A percentile compares a stretch with the other conserved stretches of the same genome.
Conservation (phyloP, 1,140 invertebrate genomes). For the Semibalanus balanoides region DNA sequence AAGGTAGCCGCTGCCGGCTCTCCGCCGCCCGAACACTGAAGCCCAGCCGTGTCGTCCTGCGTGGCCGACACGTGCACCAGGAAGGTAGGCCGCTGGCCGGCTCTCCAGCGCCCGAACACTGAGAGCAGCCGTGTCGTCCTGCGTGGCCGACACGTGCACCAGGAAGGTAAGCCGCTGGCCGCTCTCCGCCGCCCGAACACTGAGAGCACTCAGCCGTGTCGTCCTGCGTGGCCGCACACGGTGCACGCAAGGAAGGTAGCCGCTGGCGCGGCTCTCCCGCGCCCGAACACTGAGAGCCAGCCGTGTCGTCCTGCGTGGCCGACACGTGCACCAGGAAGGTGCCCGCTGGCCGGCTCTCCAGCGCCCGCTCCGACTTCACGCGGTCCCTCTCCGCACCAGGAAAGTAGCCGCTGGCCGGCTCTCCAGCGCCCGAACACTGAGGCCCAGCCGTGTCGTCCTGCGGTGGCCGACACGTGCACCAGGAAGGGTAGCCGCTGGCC, state of each 20-base stretch:
- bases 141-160: slow-evolving; percentile 30
- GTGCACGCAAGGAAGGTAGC: slow-evolving; percentile 37
- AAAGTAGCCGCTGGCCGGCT: no score
- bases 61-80: slow-evolving; percentile 32
- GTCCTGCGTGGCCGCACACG: slow-evolving; percentile 28
- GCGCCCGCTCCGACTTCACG: no score
- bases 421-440: slow-evolving; percentile 24
- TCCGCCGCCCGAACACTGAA: slow-evolving; percentile 19
- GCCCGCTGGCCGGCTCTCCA: slow-evolving; percentile 28
- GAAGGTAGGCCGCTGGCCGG: slow-evolving; percentile 33
- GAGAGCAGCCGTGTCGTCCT: slow-evolving; percentile 13
- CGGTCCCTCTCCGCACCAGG: no score
- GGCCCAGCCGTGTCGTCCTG: slow-evolving; percentile 16
- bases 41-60: slow-evolving; percentile 17
- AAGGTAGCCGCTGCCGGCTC: slow-evolving; percentile 32
- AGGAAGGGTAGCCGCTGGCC: no score
- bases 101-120: slow-evolving; percentile 19
- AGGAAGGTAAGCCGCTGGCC: slow-evolving; percentile 35
- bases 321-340: slow-evolving; percentile 35
- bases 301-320: slow-evolving; percentile 22
- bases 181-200: slow-evolving; percentile 19
- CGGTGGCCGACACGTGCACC: slow-evolving; percentile 30
- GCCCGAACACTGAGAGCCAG: slow-evolving; percentile 8
- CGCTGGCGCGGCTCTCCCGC: slow-evolving; percentile 27
- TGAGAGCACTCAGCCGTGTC: slow-evolving; percentile 5